Evolutionary conservation across 2,797 vertebrate species (phyloP).

Genomic region (Oophaga sylvatica): DNA sequence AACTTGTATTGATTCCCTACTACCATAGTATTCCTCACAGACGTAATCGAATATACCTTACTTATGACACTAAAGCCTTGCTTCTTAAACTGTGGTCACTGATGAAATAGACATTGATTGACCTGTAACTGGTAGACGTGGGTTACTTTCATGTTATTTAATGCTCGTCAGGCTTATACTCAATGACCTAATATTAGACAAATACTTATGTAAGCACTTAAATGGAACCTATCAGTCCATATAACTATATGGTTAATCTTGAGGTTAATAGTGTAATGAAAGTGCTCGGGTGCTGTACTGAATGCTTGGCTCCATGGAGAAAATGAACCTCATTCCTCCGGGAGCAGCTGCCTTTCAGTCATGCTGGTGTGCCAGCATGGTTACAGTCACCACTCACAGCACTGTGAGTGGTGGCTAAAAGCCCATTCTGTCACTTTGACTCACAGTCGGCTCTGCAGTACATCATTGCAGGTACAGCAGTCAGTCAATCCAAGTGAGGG

Average conservation of each 20-base stretch:
- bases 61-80: neutral
- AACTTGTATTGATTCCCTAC: neutral
- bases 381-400: too few relatives aligned
- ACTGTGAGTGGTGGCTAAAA: too few relatives aligned
- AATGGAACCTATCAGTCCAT: neutral
- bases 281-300: too few relatives aligned
- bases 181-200: neutral
- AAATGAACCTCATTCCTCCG: too few relatives aligned
- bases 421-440: too few relatives aligned
- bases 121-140: neutral
- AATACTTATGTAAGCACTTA: neutral
- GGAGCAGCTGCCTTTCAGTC: too few relatives aligned
- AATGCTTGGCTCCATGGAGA: too few relatives aligned
- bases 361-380: too few relatives aligned
- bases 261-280: too few relatives aligned
- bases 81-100: neutral
- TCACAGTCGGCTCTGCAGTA: too few relatives aligned
- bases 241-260: neutral
- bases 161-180: neutral
- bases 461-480: too few relatives aligned
- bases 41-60: conserved; percentile 12
- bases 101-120: conserved; percentile 3
- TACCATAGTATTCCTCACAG: conserved; percentile 5
- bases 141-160: conserved; percentile 15
- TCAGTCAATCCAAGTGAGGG: too few relatives aligned